phyloP scores from a whole-genome alignment of 2,888 invertebrate species.

The Arctia plantaginis region DNA sequence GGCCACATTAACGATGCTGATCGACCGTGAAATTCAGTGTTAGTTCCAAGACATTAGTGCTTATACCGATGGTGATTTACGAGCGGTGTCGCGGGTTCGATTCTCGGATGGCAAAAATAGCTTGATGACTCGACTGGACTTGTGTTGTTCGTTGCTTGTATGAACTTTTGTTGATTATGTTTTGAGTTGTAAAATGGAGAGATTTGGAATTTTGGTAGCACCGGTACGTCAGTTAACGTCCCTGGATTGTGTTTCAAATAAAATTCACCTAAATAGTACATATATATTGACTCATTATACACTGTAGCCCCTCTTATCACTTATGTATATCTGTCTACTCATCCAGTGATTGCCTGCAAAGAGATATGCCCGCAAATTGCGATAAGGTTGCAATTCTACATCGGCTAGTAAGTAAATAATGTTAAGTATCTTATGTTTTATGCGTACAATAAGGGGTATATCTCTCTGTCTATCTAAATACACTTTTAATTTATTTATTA shows the following conservation, averaged over 20 bases:
- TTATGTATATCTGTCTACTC: no score
- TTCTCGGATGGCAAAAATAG: slow-evolving; percentile 50
- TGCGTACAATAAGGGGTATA: no score
- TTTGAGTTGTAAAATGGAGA: neutral
- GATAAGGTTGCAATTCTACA: no score
- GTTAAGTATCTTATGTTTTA: no score
- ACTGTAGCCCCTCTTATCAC: no score
- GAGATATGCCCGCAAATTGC: no score
- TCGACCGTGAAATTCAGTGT: slow-evolving; percentile 76
- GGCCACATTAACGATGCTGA: slow-evolving; percentile 66
- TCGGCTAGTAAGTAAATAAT: no score
- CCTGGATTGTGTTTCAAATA: neutral
- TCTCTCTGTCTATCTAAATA: no score
- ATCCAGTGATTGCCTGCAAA: no score
- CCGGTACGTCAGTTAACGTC: neutral
- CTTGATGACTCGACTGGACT: slow-evolving; percentile 29
- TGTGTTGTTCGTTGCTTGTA: slow-evolving; percentile 13
- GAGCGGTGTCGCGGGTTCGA: slow-evolving; percentile 57
- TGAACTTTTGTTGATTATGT: slow-evolving; percentile 10
- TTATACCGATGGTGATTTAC: slow-evolving; percentile 68
- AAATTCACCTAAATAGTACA: no score
- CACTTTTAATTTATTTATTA: no score
- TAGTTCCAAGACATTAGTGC: slow-evolving; percentile 71
- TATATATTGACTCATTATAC: no score
- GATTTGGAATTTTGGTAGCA: neutral